A percentile compares a stretch with the other conserved stretches of the same genome.
Evolutionary conservation across 1,140 invertebrate genomes (phyloP).

Genomic region (Aphelinus certus): DNA sequence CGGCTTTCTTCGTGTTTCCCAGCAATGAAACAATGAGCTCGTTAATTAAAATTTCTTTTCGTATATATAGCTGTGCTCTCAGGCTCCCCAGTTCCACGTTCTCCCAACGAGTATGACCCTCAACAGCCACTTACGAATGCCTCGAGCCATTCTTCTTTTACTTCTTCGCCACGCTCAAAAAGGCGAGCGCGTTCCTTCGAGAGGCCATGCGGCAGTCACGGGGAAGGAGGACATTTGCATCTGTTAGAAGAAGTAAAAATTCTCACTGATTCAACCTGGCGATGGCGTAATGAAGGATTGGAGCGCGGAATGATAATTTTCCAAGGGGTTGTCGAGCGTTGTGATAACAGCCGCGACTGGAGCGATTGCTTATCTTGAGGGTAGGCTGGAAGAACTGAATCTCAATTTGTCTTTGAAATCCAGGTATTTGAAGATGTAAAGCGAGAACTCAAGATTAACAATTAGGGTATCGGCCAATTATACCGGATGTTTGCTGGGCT

Average conservation of each 20-base stretch:
- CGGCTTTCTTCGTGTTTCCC: constrained; percentile 32
- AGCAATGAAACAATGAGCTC: constrained; percentile 57
- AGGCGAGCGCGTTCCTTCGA: constrained; percentile 40
- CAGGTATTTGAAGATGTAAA: too few relatives aligned
- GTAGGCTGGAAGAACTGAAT: not conserved
- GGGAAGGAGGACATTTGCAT: constrained; percentile 34
- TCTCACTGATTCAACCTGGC: constrained; percentile 27
- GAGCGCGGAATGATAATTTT: constrained; percentile 28
- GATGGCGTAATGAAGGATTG: constrained; percentile 34
- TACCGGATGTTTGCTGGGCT: too few relatives aligned
- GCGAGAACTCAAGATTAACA: too few relatives aligned
- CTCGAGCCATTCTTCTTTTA: constrained; percentile 39
- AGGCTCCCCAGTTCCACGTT: constrained; percentile 25
- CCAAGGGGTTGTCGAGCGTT: not conserved
- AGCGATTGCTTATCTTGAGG: constrained; percentile 11
- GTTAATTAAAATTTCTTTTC: constrained; percentile 64
- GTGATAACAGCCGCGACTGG: not conserved
- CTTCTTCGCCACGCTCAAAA: constrained; percentile 16
- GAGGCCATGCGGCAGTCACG: constrained; percentile 30
- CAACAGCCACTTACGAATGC: constrained; percentile 38
- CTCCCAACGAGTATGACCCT: not conserved
- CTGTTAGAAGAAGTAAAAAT: constrained; percentile 26
- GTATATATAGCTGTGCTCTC: constrained; percentile 40
- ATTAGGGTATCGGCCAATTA: too few relatives aligned
- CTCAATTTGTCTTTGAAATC: constrained; percentile 1